These are phyloP conservation scores for Cichladusa arquata DNA, from an alignment of 2,113 vertebrate species.

Conservation along the genomic window DNA sequence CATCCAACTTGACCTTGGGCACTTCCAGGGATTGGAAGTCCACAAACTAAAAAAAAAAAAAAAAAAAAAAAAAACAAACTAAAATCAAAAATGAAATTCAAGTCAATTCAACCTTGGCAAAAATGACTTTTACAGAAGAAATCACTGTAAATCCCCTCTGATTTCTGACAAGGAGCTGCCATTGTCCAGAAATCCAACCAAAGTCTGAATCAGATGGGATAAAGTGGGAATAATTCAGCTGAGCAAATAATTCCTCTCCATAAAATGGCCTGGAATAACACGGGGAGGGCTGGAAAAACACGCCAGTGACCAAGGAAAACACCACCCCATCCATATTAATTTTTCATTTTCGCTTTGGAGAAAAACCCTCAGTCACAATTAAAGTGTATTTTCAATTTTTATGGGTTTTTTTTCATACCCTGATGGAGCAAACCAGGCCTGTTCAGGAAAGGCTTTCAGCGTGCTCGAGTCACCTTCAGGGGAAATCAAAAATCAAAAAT, in stretches of 20 bases:
- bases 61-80: neutral
- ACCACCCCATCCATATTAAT: neutral
- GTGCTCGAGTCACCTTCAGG: slow-evolving; percentile 9
- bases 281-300: slow-evolving; percentile 30
- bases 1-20: fast-evolving
- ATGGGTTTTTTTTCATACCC: neutral
- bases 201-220: neutral
- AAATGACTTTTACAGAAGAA: neutral
- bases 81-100: fast-evolving
- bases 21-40: neutral
- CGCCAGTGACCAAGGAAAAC: slow-evolving; percentile 34
- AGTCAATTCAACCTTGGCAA: neutral
- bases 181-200: neutral
- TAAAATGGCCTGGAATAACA: slow-evolving; percentile 43
- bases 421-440: neutral
- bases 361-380: neutral
- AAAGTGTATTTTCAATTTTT: neutral
- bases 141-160: neutral
- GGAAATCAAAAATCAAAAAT: neutral
- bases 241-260: slow-evolving; percentile 38
- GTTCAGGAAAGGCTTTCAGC: neutral
- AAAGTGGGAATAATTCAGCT: slow-evolving; percentile 39
- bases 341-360: neutral
- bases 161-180: neutral
- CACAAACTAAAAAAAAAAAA: neutral